Evolutionary conservation across 2,888 invertebrate genomes (phyloP), one percentile per base, ranked within the genome.

Genomic region (Malacosoma neustria): DNA sequence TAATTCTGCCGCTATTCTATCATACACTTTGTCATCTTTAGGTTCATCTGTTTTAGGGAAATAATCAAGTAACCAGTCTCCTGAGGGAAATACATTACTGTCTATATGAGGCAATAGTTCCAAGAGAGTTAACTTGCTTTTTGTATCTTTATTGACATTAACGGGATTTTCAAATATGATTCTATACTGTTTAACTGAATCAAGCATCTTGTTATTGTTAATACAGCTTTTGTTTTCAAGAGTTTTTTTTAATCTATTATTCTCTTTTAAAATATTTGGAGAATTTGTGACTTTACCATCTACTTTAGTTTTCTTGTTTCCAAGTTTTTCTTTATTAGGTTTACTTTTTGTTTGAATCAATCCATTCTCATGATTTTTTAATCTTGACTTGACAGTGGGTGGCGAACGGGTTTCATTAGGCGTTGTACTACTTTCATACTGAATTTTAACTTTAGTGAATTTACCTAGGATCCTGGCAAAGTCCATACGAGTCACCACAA

Each of bases 381-480:
- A 53, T 40, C 70, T 74, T 3, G 72, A 43, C 53, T 65, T 41
- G 32, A 48, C 54, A 11, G 51, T 42, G 11, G 46, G 49, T 40
- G 63, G 62, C 52, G 22, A 22, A 4, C 5, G 5, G 5, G 71
- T 72, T 34, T 61, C 45, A 62, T 72, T 77, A 4, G 70, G 56
- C 4, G 71, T 57, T 3, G 67, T 52, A 51, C 59, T 70, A 41
- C 66, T 79, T 61, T 84, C 84, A 52, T 81, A 85, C 41, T 85
- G 80, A 33, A 85, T 84, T 58, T 84, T 85, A 2, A 85, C 85
- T 62, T 82, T 84, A 4, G 82, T 85, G 54, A 81, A 84, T 71
- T 77, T 85, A 42, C 85, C 85, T 41, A 85, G 59, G 48, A 85
- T 84, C 61, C 77, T 85, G 42, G 79, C 82, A 66, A 85, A 85